phyloP scores from a whole-genome alignment of 1,140 invertebrate genomes.

The Harpegnathos saltator region DNA sequence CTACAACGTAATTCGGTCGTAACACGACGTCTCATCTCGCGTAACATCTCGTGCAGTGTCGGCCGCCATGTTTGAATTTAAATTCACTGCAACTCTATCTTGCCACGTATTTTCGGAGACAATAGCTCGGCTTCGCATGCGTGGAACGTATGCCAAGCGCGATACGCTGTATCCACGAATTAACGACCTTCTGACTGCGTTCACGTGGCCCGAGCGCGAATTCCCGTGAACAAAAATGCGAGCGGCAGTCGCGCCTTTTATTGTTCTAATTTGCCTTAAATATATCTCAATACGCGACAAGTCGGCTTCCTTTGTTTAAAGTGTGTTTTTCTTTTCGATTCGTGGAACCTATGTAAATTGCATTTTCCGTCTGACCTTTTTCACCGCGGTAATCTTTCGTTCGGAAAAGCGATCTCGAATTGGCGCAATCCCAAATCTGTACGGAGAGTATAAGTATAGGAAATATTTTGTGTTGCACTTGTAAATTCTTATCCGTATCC shows the following conservation, averaged over 20 bases:
- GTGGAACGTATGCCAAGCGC: constrained; percentile 32
- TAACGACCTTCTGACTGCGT: constrained; percentile 58
- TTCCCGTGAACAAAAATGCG: constrained; percentile 28
- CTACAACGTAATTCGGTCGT: constrained; percentile 48
- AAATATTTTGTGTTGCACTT: neutral
- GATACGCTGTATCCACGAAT: constrained; percentile 55
- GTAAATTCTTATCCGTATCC: neutral
- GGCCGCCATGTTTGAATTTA: constrained; percentile 49
- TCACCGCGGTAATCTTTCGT: neutral
- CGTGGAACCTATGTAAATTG: neutral
- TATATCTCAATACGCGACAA: constrained; percentile 13
- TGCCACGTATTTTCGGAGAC: constrained; percentile 59
- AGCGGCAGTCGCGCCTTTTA: constrained; percentile 3
- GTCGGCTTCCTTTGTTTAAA: constrained; percentile 15
- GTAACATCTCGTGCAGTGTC: neutral
- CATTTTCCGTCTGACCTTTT: neutral
- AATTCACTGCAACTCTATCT: constrained; percentile 51
- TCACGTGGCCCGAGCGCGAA: constrained; percentile 53
- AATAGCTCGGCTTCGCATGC: constrained; percentile 43
- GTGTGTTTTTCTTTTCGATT: neutral
- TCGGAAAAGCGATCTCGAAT: neutral
- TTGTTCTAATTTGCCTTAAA: constrained; percentile 48
- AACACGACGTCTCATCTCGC: constrained; percentile 52
- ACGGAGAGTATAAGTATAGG: neutral
- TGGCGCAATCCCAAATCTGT: too few species aligned